Evolutionary conservation across 2,797 vertebrate genomes (phyloP), one percentile per base, ranked within the genome.

Genomic region (Microctenopoma stevenorrisi): DNA sequence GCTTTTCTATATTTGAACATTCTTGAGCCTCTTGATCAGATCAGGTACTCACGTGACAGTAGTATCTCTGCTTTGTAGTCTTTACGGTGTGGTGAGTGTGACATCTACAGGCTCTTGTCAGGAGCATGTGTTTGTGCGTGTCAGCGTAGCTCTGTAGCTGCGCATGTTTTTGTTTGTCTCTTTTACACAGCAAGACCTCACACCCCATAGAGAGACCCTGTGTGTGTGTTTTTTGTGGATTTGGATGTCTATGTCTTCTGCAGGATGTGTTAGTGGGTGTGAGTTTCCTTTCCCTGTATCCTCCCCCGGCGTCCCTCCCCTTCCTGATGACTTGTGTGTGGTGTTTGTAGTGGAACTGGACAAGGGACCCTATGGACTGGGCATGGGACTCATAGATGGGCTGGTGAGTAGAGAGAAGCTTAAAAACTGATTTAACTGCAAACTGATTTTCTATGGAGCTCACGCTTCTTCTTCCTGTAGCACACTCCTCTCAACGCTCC

Each of bases 361-460:
- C 88, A 95, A 96, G 50, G 97, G 97, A 78, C 96, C 96, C 35
- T 94, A 94, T 0, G 97, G 97, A 80, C 94, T 99, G 73, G 97
- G 97, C 12, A 98, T 99, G 97, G 97, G 97, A 87, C 95, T 98
- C 79, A 98, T 98, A 0, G 97, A 99, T 0, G 97, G 97, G 30
- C 90, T 97, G 95, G 97, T 99, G 90, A 97, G 97, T 92, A 13
- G 9, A 55, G 26, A 11, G 5, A 33, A 2, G 0, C 50, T 14
- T 59, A 1, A 43, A 12, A n/a, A 33, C 30, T 6, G 30, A 33
- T 43, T 43, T 43, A 22, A 22, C 22, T 22, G 22, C 22, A 22
- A 22, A 22, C 28, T 3, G 28, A 33, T 33, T 38, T 10, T 38
- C 37, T 3, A 11, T 38, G 37, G 11, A 38, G 22, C 2, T 8